A percentile compares a stretch with the other conserved stretches of the same genome.
Evolutionary conservation across 2,113 vertebrate species (phyloP).

Genomic region (Papio anubis): DNA sequence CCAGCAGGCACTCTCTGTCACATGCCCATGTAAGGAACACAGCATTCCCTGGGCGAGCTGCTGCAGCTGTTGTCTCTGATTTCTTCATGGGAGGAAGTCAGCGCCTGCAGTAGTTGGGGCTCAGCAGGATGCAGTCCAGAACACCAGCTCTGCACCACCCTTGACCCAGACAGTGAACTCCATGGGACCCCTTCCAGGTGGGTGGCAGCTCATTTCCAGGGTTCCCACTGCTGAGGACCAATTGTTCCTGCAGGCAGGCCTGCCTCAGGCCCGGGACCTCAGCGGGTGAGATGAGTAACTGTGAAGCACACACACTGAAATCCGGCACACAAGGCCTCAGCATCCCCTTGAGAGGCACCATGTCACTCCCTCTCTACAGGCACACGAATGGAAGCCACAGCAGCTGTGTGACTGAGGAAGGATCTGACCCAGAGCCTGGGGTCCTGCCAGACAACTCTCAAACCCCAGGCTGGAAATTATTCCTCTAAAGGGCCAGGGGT

Average conservation of each 20-base stretch:
- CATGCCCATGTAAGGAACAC: constrained; percentile 86
- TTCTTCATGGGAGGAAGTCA: constrained; percentile 89
- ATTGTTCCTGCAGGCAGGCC: constrained; percentile 82
- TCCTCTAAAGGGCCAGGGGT: background rate
- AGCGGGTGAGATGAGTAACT: constrained; percentile 44
- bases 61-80: constrained; percentile 86
- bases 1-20: constrained; percentile 82
- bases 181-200: background rate
- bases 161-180: constrained; percentile 87
- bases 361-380: background rate
- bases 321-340: background rate
- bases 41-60: constrained; percentile 81
- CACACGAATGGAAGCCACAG: background rate
- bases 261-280: constrained; percentile 84
- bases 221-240: constrained; percentile 86
- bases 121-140: constrained; percentile 80
- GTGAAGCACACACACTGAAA: background rate
- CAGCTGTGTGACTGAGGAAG: background rate
- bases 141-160: constrained; percentile 81
- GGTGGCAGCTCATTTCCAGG: constrained; percentile 78
- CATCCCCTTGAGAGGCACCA: background rate
- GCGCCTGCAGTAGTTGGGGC: constrained; percentile 83
- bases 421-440: background rate
- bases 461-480: background rate
- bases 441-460: background rate